phyloP scores from a whole-genome alignment of 2,113 vertebrate genomes.

The Taxidea taxus region DNA sequence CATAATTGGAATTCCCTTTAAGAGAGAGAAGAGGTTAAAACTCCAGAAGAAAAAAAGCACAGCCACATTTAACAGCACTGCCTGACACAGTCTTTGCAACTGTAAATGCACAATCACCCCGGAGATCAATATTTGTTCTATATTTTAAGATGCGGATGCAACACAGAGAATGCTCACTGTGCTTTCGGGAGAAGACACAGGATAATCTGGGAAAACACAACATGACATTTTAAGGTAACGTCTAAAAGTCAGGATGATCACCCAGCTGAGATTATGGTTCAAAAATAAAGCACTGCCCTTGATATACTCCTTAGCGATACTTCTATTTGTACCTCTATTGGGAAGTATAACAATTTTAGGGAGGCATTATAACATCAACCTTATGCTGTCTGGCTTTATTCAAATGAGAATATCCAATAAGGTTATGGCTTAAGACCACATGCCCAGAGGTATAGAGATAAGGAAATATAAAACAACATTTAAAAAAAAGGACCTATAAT shows the following conservation, averaged over 20 bases:
- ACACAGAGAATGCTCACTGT: not conserved
- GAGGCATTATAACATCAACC: not conserved
- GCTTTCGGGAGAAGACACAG: not conserved
- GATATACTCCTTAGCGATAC: not conserved
- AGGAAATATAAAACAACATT: not conserved
- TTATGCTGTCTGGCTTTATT: not conserved
- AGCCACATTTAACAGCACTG: not conserved
- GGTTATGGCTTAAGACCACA: not conserved
- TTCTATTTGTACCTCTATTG: not conserved
- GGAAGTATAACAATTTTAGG: not conserved
- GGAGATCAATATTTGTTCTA: not conserved
- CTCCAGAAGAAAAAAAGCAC: not conserved
- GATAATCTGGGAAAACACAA: not conserved
- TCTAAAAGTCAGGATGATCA: not conserved
- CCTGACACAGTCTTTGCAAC: not conserved
- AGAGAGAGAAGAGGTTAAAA: not conserved
- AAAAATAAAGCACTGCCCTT: not conserved
- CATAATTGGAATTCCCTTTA: conserved; percentile 28
- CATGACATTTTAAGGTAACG: not conserved
- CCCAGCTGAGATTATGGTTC: not conserved
- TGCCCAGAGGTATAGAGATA: not conserved
- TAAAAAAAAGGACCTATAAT: not conserved
- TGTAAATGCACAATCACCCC: not conserved
- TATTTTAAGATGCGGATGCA: not conserved
- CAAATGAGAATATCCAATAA: not conserved